These are phyloP conservation scores for Teleopsis dalmanni DNA, from an alignment of 1,140 invertebrate genomes.

Conservation along the genomic window DNA sequence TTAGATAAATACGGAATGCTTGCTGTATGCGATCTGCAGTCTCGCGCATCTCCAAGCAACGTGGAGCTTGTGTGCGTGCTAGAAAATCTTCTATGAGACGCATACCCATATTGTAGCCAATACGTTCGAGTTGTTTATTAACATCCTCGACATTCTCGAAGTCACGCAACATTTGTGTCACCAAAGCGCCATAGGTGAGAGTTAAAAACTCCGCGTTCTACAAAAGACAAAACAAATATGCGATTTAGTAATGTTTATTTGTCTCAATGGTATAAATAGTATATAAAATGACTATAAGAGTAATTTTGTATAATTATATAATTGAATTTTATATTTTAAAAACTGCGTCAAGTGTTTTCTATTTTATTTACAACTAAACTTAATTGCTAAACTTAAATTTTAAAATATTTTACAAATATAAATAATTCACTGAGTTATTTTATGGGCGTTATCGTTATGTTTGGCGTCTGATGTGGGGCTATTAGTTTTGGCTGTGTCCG, in stretches of 20 bases:
- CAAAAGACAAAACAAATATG: conserved; percentile 20
- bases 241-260: neutral
- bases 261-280: no score
- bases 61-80: conserved; percentile 78
- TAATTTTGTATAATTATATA: no score
- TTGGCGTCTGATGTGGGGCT: conserved; percentile 40
- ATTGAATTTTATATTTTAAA: no score
- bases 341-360: no score
- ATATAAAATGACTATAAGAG: no score
- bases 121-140: conserved; percentile 85
- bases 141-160: conserved; percentile 96
- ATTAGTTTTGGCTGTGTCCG: conserved; percentile 35
- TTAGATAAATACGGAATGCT: conserved; percentile 78
- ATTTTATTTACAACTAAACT: no score
- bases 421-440: conserved; percentile 17
- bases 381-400: neutral
- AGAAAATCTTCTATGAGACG: conserved; percentile 96
- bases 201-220: conserved; percentile 96
- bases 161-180: conserved; percentile 94
- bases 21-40: conserved; percentile 94
- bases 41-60: conserved; percentile 93
- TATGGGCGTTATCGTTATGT: conserved; percentile 40
- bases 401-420: neutral
- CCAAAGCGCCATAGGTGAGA: conserved; percentile 94
- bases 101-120: conserved; percentile 98